Evolutionary conservation across 2,113 vertebrate species (phyloP).

Genomic region (Barbus barbus): DNA sequence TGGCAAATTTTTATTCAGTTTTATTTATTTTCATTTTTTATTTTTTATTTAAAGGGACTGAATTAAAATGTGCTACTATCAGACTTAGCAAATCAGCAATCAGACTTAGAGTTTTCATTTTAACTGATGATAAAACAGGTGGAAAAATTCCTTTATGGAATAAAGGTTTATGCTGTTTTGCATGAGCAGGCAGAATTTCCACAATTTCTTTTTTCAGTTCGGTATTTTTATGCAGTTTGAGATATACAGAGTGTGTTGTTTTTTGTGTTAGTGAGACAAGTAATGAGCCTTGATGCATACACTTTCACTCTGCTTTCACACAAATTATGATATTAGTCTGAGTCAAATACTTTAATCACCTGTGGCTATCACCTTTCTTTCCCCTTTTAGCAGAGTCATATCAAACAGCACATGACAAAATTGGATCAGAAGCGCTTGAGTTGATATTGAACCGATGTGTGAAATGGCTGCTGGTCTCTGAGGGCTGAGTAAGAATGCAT

Average conservation of each 20-base stretch:
- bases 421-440: neutral
- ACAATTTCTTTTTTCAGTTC: neutral
- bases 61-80: too few relatives aligned
- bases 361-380: neutral
- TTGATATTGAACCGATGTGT: slow-evolving; percentile 26
- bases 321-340: neutral
- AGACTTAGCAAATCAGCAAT: too few relatives aligned
- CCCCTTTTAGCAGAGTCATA: neutral
- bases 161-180: neutral
- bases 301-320: neutral
- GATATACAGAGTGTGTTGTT: neutral
- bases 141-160: neutral
- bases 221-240: neutral
- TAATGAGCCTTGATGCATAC: neutral
- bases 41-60: too few relatives aligned
- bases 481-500: slow-evolving; percentile 12
- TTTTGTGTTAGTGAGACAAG: too few relatives aligned
- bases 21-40: too few relatives aligned
- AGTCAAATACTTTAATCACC: neutral
- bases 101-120: neutral
- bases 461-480: slow-evolving; percentile 30
- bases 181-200: neutral
- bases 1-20: too few relatives aligned
- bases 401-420: neutral
- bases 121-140: neutral